A percentile compares a stretch with the other conserved stretches of the same genome.
Evolutionary conservation across 1,140 invertebrate species (phyloP).

Genomic region (Pseudomyrmex cubaensis): DNA sequence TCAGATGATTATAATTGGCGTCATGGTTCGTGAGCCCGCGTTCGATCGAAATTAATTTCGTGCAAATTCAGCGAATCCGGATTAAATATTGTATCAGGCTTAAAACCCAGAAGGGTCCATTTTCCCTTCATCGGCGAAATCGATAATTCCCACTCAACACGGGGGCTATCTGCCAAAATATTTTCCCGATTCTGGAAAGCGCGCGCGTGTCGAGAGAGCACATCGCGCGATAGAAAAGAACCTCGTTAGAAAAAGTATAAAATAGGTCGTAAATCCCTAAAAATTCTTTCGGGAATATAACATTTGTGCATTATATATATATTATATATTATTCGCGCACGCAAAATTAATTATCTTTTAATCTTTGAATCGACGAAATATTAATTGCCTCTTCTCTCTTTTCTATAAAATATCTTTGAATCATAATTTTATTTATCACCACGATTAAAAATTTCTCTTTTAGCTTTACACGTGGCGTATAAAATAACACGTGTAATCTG

Average conservation of each 20-base stretch:
- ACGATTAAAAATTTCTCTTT: not conserved
- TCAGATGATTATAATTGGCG: not conserved
- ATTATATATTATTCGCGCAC: not conserved
- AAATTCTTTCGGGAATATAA: not conserved
- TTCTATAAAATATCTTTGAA: not conserved
- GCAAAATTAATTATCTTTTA: not conserved
- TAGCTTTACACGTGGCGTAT: too few relatives aligned
- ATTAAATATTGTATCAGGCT: not conserved
- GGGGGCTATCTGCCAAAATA: conserved; percentile 72
- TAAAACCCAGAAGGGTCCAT: conserved; percentile 51
- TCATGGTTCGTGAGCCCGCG: not conserved
- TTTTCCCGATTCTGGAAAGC: conserved; percentile 39
- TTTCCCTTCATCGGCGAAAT: conserved; percentile 67
- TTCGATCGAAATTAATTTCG: not conserved
- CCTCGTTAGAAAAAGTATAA: not conserved
- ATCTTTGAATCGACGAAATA: not conserved
- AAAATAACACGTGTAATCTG: not conserved
- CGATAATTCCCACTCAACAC: conserved; percentile 67
- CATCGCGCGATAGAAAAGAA: not conserved
- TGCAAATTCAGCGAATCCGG: not conserved
- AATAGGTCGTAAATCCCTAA: not conserved
- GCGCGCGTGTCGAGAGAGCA: not conserved
- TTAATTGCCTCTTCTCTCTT: not conserved
- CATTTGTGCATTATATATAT: not conserved
- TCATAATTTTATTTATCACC: not conserved